Percentiles rank a stretch among this genome's conserved stretches.
Evolutionary conservation across 92 coral and sea anemone genomes (phyloP).

Genomic region (Siderastrea radians): DNA sequence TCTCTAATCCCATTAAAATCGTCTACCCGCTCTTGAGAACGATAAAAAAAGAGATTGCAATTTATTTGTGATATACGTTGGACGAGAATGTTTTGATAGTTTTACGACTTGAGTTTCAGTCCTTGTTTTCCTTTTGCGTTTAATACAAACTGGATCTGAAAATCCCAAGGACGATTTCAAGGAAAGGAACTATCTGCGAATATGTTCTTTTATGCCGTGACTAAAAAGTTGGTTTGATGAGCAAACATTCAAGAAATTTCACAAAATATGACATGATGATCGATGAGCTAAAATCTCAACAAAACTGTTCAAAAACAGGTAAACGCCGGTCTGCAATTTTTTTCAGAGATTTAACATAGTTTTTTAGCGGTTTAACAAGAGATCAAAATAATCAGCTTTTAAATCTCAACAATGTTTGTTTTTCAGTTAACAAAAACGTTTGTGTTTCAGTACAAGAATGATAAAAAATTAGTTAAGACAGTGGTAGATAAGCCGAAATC

Average conservation of each 20-base stretch:
- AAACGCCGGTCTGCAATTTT: not conserved
- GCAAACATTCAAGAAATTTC: constrained; percentile 13
- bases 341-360: not conserved
- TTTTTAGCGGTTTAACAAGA: too few species aligned
- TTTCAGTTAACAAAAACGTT: not conserved
- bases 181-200: too few species aligned
- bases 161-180: not conserved
- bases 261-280: not conserved
- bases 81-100: not conserved
- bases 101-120: not conserved
- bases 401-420: not conserved
- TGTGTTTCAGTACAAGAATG: not conserved
- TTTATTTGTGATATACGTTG: not conserved
- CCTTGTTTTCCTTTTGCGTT: not conserved
- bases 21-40: not conserved
- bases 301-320: not conserved
- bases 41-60: constrained; percentile 15
- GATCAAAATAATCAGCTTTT: not conserved
- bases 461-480: not conserved
- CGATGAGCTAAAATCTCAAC: not conserved
- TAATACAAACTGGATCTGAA: too few species aligned
- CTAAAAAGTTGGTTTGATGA: not conserved
- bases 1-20: constrained; percentile 32
- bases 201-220: not conserved
- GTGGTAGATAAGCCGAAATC: not conserved